Percentiles rank a stretch among this genome's conserved stretches.
Conservation (phyloP, 2,113 vertebrate genomes). For the Choloepus hoffmanni region DNA sequence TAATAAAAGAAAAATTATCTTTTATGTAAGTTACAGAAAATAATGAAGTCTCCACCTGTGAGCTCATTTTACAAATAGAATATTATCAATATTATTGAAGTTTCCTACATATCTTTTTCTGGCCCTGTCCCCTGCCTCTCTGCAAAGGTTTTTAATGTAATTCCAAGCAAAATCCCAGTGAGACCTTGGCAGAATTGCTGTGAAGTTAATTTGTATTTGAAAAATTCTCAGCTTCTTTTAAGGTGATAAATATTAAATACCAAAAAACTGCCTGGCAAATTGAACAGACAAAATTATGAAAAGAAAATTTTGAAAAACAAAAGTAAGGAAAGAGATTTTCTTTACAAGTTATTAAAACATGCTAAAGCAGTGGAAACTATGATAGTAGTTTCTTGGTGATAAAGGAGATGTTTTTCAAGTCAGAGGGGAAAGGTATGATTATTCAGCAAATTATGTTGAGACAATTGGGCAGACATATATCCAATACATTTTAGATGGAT, state of each 20-base stretch:
- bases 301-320: constrained; percentile 17
- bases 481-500: constrained; percentile 23
- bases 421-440: not conserved
- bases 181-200: constrained; percentile 32
- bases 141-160: constrained; percentile 1
- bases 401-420: not conserved
- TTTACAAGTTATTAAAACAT: not conserved
- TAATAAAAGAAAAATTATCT: not conserved
- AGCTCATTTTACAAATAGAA: not conserved
- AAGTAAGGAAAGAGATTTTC: not conserved
- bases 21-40: not conserved
- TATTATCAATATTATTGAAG: not conserved
- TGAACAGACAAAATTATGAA: not conserved
- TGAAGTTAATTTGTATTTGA: constrained; percentile 34
- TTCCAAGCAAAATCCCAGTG: not conserved
- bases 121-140: not conserved
- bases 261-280: constrained; percentile 8
- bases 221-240: not conserved
- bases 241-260: not conserved
- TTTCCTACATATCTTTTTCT: not conserved
- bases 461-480: not conserved
- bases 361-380: not conserved
- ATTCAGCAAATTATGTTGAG: not conserved
- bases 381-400: not conserved
- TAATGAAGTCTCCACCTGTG: not conserved